Percentiles rank a stretch among this genome's conserved stretches.
phyloP scores from a whole-genome alignment of 1,140 invertebrate genomes.

The Atta cephalotes region DNA sequence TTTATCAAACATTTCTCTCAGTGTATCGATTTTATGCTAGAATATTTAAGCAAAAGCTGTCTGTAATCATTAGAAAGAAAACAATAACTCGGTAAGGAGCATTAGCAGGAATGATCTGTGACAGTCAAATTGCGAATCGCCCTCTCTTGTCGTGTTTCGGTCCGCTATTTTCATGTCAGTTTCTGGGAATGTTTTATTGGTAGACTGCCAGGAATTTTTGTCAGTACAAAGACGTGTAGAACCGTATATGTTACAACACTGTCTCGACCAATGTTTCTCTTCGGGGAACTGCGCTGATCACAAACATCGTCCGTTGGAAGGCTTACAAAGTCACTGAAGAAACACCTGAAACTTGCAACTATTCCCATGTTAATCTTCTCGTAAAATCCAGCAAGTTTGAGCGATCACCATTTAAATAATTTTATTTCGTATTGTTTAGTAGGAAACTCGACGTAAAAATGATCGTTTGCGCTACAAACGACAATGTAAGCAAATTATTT shows the following conservation, averaged over 20 bases:
- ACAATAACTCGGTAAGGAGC: background rate
- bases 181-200: constrained; percentile 73
- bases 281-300: constrained; percentile 67
- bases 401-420: background rate
- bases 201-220: constrained; percentile 70
- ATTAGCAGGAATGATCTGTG: background rate
- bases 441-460: background rate
- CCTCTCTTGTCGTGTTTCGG: constrained; percentile 8
- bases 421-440: background rate
- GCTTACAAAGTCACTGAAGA: constrained; percentile 54
- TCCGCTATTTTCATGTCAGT: constrained; percentile 69
- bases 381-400: background rate
- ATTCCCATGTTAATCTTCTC: background rate
- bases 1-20: background rate
- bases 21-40: background rate
- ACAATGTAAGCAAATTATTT: background rate
- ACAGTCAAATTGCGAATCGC: background rate
- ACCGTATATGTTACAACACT: constrained; percentile 69
- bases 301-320: constrained; percentile 63
- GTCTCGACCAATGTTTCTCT: constrained; percentile 68
- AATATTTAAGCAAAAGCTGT: background rate
- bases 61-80: background rate
- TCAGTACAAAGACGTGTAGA: constrained; percentile 65
- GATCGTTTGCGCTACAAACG: background rate
- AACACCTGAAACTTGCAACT: background rate